Conservation (phyloP, 2,113 vertebrate species). For the Anolis carolinensis region DNA sequence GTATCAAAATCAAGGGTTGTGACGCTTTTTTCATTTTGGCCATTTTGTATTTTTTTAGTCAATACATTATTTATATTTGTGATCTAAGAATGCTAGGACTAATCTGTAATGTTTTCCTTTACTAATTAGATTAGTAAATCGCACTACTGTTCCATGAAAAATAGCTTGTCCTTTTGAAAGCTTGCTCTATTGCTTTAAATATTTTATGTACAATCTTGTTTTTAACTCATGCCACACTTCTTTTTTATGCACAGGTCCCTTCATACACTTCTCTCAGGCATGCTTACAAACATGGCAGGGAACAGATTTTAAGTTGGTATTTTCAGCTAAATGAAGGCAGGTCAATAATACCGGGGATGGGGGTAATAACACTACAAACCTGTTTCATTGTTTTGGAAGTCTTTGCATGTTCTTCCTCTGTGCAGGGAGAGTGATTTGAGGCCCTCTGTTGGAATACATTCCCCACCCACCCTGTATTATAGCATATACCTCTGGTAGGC, state of each 20-base stretch:
- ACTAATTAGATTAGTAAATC: constrained; percentile 50
- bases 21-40: neutral
- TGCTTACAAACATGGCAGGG: constrained; percentile 7
- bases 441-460: neutral
- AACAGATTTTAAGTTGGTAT: neutral
- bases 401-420: neutral
- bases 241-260: constrained; percentile 9
- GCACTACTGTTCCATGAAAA: constrained; percentile 49
- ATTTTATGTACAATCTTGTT: constrained; percentile 36
- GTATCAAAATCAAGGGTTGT: constrained; percentile 47
- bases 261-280: constrained; percentile 5
- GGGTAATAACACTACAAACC: neutral
- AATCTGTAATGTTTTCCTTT: constrained; percentile 55
- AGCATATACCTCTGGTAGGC: neutral
- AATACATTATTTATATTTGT: constrained; percentile 51
- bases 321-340: neutral
- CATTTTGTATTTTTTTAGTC: constrained; percentile 31
- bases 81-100: constrained; percentile 43
- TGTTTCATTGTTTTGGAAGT: neutral
- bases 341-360: neutral
- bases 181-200: constrained; percentile 35
- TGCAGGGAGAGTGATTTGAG: neutral
- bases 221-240: constrained; percentile 38
- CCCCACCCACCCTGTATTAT: neutral
- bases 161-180: constrained; percentile 36